Base-by-base conservation (phyloP, 2,888 invertebrate genomes). In the Aethes cnicana region DNA sequence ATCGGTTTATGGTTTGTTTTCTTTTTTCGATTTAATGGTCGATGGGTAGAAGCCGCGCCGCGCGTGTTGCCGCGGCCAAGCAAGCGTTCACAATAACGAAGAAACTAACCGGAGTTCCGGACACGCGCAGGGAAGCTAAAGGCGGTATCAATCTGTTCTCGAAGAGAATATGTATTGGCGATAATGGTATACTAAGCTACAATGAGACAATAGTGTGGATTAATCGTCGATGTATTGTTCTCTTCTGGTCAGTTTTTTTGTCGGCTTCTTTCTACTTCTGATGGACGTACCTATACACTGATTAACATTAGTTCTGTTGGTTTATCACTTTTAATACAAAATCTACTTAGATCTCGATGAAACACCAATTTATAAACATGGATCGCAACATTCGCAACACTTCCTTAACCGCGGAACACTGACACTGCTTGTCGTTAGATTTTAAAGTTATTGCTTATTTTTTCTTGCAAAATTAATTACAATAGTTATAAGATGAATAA, bases 21-120 rank as follows among this genome's bases (percentile, higher is more conserved):
- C 62, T 65, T 65, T 66, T 61, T 57, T 49, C 57, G 59, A 64
- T 68, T 67, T 59, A 62, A 62, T 26, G 53, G 26, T 32, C 54
- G 58, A 66, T 63, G 66, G 42, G 55, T 60, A 62, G 68, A 67
- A 62, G 64, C 41, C 47, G 58, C 58, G 64, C 60, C 67, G 64
- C 74, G 71, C 82, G 81, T 82, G 83, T 69, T 71, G 62, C 67
- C 79, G 69, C 77, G 69, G 47, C 81, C 77, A 68, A 76, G 78
- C 74, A 72, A 64, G 69, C 70, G 68, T 69, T 74, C 72, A 72
- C 66, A 82, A 78, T 83, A 80, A 77, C 39, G 33, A 54, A 56
- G 59, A 56, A 59, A 56, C n/a, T 47, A 47, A 53, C 35, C 43
- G 26, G 25, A 23, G 18, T 23, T 43, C 47, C 56, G 47, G 52